A percentile compares a stretch with the other conserved stretches of the same genome.
Evolutionary conservation across 2,797 vertebrate species (phyloP).

Genomic region (Sebastes jordani): DNA sequence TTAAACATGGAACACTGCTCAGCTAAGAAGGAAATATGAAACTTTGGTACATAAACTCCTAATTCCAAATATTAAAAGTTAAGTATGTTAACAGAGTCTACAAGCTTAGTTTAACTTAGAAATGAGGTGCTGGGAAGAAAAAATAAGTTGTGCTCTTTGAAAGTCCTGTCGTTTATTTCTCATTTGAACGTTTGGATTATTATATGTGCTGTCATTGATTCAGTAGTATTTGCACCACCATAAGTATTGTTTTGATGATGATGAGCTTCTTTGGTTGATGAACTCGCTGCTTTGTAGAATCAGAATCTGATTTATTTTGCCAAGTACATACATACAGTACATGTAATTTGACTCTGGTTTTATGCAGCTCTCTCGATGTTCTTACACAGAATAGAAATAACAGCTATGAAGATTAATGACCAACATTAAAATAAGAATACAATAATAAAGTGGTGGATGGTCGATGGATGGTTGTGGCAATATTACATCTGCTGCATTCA

Average conservation of each 20-base stretch:
- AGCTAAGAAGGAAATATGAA: neutral
- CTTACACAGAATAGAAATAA: too few species aligned
- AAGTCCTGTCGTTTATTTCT: neutral
- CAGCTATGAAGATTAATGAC: too few species aligned
- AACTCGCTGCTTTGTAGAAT: neutral
- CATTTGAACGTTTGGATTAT: neutral
- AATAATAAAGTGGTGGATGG: neutral
- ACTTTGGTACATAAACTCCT: neutral
- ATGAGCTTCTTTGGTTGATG: neutral
- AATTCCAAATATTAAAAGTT: neutral
- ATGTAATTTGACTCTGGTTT: too few species aligned
- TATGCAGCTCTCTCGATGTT: too few species aligned
- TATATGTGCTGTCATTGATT: neutral
- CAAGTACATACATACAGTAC: too few species aligned
- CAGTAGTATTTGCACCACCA: neutral
- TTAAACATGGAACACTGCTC: neutral
- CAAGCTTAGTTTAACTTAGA: neutral
- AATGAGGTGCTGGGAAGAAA: neutral
- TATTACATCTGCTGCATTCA: neutral
- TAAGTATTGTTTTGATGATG: neutral
- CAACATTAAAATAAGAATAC: too few species aligned
- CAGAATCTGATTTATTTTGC: too few species aligned
- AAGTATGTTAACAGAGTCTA: neutral
- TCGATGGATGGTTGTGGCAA: neutral
- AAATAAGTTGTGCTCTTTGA: neutral